Conservation (phyloP, 2,113 vertebrate genomes). For the Patagioenas fasciata region DNA sequence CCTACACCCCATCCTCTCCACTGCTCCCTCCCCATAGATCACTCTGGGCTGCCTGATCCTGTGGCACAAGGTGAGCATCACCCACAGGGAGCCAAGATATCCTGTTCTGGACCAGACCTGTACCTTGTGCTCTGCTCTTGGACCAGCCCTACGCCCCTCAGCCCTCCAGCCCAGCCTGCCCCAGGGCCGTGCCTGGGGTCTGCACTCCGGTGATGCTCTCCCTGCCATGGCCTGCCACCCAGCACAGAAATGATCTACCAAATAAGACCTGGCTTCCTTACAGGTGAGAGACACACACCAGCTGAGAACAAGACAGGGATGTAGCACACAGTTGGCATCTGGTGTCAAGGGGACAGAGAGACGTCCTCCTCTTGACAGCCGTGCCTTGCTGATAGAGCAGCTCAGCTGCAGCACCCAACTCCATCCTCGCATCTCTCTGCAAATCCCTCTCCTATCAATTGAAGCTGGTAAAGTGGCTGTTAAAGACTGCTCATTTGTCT, state of each 20-base stretch:
- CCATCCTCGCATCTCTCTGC: background rate
- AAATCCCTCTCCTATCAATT: background rate
- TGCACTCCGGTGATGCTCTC: background rate
- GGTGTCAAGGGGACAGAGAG: fast-evolving
- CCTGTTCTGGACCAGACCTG: background rate
- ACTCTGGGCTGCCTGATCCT: background rate
- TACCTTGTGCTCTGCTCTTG: background rate
- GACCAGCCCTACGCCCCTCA: background rate
- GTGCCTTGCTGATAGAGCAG: background rate
- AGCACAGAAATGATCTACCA: background rate
- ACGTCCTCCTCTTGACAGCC: background rate
- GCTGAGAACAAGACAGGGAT: fast-evolving
- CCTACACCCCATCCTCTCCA: background rate
- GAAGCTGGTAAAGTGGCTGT: background rate
- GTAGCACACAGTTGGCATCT: fast-evolving
- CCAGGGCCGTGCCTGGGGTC: background rate
- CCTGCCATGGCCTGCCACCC: background rate
- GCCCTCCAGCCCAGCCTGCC: background rate
- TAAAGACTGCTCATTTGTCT: constrained; percentile 47
- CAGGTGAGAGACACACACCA: fast-evolving
- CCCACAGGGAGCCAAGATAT: background rate
- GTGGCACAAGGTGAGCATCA: background rate
- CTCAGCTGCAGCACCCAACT: background rate
- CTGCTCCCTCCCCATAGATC: background rate
- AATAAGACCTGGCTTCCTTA: background rate